Base-by-base conservation (phyloP, 2,797 vertebrate genomes). In the Myripristis jacobus region DNA sequence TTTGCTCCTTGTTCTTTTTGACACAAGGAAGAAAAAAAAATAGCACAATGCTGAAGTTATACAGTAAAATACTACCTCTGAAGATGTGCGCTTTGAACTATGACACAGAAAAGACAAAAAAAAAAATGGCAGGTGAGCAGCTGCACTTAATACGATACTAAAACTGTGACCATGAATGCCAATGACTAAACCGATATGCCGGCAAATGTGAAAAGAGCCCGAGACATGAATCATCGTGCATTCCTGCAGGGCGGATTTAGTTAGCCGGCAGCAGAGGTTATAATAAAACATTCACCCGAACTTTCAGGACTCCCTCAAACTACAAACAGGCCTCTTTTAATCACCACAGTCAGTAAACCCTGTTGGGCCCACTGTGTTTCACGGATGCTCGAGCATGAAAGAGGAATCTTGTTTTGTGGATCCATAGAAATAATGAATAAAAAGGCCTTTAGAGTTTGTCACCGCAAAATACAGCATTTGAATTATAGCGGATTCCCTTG, bases 401-500 rank as follows among this genome's bases (percentile, higher is more conserved):
- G 79, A 90, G 76, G 79, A 91, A 89, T 88, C 89, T 90, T 87
- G 88, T 92, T 91, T 88, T 72, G 64, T 74, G 75, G 85, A 92
- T 91, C 87, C 86, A 92, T 93, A 90, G 85, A 92, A 93, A 92
- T 89, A 89, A 90, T 92, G 78, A 89, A 89, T 90, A 87, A 88
- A 89, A 87, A 87, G 38, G 31, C 52, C 71, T 68, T 75, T 21
- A 46, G 80, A 86, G 80, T 86, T 80, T 87, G 86, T 87, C 84
- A 81, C 70, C 19, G 46, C 68, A 79, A 87, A 85, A 83, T 75
- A 74, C 69, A 83, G 78, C 78, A 75, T 89, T 91, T 93, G 91
- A 93, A 93, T 94, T 88, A 90, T 7, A 12, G 53, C 41, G 7
- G 46, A 76, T 81, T 87, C 89, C 82, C 72, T 4, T 3, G 81